These are phyloP conservation scores for Sardinella longiceps DNA, from an alignment of 2,797 vertebrate genomes.

Conservation along the genomic window DNA sequence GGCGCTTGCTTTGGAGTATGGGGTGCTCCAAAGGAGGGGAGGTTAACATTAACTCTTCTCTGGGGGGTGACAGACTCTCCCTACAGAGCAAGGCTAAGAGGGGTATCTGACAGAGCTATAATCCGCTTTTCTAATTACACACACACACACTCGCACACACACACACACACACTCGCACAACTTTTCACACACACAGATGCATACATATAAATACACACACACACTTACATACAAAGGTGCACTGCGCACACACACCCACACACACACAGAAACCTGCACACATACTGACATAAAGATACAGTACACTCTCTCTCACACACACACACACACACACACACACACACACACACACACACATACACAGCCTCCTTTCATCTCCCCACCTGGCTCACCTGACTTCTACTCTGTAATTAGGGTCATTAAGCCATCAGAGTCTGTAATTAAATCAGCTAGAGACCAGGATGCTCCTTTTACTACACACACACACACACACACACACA, in stretches of 20 bases:
- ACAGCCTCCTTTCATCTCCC: neutral
- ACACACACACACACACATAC: conserved; percentile 31
- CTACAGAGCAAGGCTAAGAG: conserved; percentile 24
- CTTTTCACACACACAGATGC: conserved; percentile 27
- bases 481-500: neutral
- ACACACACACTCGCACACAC: conserved; percentile 1
- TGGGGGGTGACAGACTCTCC: conserved; percentile 38
- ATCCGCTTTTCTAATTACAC: conserved; percentile 42
- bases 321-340: conserved; percentile 29
- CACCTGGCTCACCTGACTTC: conserved; percentile 26
- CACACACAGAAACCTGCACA: neutral
- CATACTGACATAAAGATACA: too few relatives aligned
- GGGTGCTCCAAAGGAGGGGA: conserved; percentile 5
- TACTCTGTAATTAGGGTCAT: conserved; percentile 48
- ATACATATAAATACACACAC: neutral
- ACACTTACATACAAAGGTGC: neutral
- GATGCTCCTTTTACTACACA: conserved; percentile 12
- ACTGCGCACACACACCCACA: neutral
- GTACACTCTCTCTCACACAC: too few relatives aligned
- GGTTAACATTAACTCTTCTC: conserved; percentile 35
- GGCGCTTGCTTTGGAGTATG: conserved; percentile 13
- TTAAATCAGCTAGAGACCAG: conserved; percentile 52
- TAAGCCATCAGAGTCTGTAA: conserved; percentile 45
- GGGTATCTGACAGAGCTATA: conserved; percentile 38
- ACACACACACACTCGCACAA: conserved; percentile 30